A percentile compares a stretch with the other conserved stretches of the same genome.
These are phyloP conservation scores for Phyllostomus discolor DNA, from an alignment of 2,113 vertebrate species.

Conservation along the genomic window DNA sequence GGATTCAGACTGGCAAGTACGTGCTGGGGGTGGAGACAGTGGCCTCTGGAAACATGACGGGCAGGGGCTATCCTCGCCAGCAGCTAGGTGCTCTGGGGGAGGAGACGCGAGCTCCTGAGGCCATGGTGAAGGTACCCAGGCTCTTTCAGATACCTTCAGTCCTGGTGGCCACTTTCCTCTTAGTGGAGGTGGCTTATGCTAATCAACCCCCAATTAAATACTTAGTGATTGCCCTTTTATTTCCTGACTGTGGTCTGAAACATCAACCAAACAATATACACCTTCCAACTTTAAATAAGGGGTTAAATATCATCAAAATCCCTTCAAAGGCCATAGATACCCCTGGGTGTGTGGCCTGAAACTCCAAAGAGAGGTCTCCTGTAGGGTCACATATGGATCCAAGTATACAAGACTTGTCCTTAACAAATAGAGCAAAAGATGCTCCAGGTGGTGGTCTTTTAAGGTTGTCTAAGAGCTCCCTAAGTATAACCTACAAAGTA, in stretches of 20 bases:
- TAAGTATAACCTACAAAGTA: background rate
- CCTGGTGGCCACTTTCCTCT: background rate
- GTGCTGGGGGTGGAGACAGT: background rate
- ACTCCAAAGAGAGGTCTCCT: background rate
- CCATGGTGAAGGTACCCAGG: background rate
- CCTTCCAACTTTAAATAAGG: background rate
- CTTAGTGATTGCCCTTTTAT: background rate
- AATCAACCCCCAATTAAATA: background rate
- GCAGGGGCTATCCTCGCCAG: background rate
- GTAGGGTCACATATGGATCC: background rate
- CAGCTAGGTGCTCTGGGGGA: background rate
- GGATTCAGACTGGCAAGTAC: slow-evolving; percentile 17
- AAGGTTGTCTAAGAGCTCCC: background rate
- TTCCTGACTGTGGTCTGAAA: background rate
- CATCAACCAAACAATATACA: background rate
- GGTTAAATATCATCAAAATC: background rate
- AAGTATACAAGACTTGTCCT: background rate
- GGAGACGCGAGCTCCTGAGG: background rate
- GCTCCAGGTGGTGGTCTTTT: background rate
- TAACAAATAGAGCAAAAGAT: background rate
- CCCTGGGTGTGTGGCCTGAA: background rate
- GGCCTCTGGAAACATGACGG: background rate
- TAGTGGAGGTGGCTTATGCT: background rate
- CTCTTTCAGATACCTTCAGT: background rate
- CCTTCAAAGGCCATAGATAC: background rate